Conservation (phyloP, 2,888 invertebrate species). For the Argyra leucocephala region DNA sequence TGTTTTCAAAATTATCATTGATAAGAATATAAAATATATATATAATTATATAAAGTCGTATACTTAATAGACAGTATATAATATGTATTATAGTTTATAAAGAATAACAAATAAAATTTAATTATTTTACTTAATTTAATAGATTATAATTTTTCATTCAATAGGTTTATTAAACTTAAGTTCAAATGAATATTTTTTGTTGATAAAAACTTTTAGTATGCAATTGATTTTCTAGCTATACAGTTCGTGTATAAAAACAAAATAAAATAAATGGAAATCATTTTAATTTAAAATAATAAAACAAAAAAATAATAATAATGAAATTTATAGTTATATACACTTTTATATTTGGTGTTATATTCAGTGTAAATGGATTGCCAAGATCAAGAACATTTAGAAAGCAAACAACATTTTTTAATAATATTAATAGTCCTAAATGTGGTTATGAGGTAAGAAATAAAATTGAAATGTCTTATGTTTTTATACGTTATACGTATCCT, state of each 20-base stretch:
- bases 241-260: neutral
- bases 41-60: too few relatives aligned
- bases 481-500: neutral
- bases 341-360: neutral
- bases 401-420: too few relatives aligned
- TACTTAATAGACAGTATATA: too few relatives aligned
- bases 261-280: neutral
- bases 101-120: too few relatives aligned
- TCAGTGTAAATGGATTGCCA: neutral
- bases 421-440: neutral
- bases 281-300: neutral
- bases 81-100: too few relatives aligned
- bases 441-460: conserved; percentile 7
- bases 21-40: too few relatives aligned
- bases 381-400: neutral
- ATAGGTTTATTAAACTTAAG: neutral
- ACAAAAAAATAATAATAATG: neutral
- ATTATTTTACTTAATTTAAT: too few relatives aligned
- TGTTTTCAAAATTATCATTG: too few relatives aligned
- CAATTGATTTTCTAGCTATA: neutral
- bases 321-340: neutral
- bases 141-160: too few relatives aligned
- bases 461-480: neutral
- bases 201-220: neutral
- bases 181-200: neutral